Base-by-base conservation (phyloP, 2,113 vertebrate genomes). In the Rallus limicola region DNA sequence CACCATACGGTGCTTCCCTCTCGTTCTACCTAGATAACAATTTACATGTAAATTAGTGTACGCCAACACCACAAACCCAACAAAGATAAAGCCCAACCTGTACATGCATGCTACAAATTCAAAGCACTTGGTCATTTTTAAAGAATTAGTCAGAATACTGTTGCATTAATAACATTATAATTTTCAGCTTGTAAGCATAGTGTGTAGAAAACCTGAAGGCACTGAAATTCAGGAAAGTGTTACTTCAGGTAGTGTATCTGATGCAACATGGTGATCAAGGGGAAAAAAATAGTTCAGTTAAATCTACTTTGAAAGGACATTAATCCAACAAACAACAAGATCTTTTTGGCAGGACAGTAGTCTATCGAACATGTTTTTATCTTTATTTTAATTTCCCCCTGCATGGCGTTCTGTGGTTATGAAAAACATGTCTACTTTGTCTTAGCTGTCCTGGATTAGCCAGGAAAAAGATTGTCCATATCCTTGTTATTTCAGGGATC, bases 11-110 rank as follows among this genome's bases (percentile, higher is more conserved):
- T 33, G 72, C 74, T 42, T 75, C n/a, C 40, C 44, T 58, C 80
- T 69, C 72, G 48, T 88, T 88, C 85, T 80, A 94, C 40, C 59
- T 58, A 70, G 90, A 64, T 84, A 97, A 96, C 94, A 96, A 98
- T 98, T 92, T 97, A 97, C 97, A 97, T 97, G 91, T 89, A 97
- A 97, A 98, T 97, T 74, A 94, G 93, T 81, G 89, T 55, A 96
- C 76, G 92, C 25, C 75, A 96, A 68, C 68, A 88, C 85, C 79
- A 65, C 63, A 84, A 96, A 86, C 68, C 16, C 70, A 88, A 90
- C 82, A 38, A 68, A 93, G 90, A 36, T 53, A 85, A 95, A 95
- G 80, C 36, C 48, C 34, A 82, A 90, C 68, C 78, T 71, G 34
- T 34, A 82, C n/a, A 50, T 33, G 31, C 28, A 56, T 40, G 76